A percentile compares a stretch with the other conserved stretches of the same genome.
phyloP scores from a whole-genome alignment of 2,113 vertebrate species.

The Cheilinus undulatus region DNA sequence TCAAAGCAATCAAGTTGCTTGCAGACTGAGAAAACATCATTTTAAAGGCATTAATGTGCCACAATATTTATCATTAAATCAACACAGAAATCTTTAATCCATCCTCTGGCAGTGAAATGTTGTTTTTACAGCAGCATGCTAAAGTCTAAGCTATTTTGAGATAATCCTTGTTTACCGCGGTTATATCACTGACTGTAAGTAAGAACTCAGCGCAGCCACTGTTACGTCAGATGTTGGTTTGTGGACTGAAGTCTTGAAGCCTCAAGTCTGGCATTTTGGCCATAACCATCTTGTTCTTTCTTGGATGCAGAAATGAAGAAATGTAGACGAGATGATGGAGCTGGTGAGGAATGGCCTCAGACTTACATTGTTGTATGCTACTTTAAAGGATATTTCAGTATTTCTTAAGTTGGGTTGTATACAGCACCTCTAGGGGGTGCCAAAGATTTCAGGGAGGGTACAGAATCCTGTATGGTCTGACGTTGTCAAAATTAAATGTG shows the following conservation, averaged over 20 bases:
- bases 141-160: background rate
- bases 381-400: no score
- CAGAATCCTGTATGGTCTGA: no score
- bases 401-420: no score
- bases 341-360: background rate
- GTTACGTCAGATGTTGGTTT: background rate
- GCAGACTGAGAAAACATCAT: background rate
- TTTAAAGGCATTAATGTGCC: background rate
- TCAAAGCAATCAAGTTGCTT: background rate
- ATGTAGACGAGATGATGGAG: background rate
- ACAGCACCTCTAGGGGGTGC: no score
- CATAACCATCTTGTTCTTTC: background rate
- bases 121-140: no score
- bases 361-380: no score
- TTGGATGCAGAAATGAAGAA: background rate
- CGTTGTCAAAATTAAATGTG: no score
- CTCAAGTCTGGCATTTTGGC: background rate
- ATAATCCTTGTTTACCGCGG: background rate
- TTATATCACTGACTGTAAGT: background rate
- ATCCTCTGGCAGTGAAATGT: no score
- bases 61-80: background rate
- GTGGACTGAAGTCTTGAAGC: background rate
- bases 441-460: no score
- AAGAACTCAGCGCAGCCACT: background rate
- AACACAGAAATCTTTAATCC: no score